Evolutionary conservation across 2,113 vertebrate genomes (phyloP).

Genomic region (Oncorhynchus masou): DNA sequence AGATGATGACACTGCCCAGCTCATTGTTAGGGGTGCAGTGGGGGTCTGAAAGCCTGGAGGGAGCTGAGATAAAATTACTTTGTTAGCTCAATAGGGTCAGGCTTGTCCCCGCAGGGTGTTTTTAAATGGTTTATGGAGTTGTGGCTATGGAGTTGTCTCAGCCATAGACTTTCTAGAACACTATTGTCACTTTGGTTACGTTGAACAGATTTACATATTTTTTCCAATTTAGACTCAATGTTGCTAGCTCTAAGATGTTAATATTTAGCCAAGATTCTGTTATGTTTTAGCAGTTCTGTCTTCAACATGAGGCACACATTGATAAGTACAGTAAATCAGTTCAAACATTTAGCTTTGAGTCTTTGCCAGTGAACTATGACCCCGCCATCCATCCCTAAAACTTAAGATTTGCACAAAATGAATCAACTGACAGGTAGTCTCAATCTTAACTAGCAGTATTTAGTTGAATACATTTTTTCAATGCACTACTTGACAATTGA

Average conservation of each 20-base stretch:
- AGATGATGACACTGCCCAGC: constrained; percentile 68
- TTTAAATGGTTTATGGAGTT: constrained; percentile 17
- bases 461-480: not conserved
- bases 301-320: too few species aligned
- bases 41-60: constrained; percentile 55
- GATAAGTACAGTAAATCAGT: too few species aligned
- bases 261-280: too few species aligned
- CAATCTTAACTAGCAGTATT: not conserved
- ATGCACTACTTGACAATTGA: constrained; percentile 12
- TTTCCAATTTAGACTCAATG: not conserved
- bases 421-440: constrained; percentile 25
- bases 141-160: constrained; percentile 4
- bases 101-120: constrained; percentile 13
- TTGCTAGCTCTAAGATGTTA: too few species aligned
- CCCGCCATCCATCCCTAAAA: too few species aligned
- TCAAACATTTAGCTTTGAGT: not conserved
- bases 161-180: constrained; percentile 24
- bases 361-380: not conserved
- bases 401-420: constrained; percentile 42
- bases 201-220: not conserved
- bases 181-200: constrained; percentile 13
- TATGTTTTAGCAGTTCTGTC: too few species aligned
- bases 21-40: constrained; percentile 62
- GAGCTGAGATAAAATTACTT: constrained; percentile 22
- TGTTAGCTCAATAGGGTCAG: constrained; percentile 13